phyloP scores from a whole-genome alignment of 2,888 invertebrate genomes.

The Automeris io region DNA sequence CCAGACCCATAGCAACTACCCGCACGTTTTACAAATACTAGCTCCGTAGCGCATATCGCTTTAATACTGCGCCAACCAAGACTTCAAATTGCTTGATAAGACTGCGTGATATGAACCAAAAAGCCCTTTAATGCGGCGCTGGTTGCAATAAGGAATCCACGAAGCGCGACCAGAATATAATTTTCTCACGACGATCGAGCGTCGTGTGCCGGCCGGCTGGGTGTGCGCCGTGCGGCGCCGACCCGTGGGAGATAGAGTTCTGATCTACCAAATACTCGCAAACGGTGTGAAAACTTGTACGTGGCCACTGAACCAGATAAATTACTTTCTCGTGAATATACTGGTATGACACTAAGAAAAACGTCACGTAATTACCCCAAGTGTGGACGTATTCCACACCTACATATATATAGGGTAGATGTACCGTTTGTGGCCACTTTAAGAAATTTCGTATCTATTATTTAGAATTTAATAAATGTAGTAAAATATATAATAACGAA shows the following conservation, averaged over 20 bases:
- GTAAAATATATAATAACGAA: no score
- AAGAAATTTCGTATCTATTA: no score
- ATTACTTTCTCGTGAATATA: neutral
- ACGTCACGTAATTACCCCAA: no score
- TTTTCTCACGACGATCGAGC: slow-evolving; percentile 69
- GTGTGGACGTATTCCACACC: no score
- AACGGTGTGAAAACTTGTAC: neutral
- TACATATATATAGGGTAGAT: no score
- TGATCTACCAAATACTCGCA: slow-evolving; percentile 6
- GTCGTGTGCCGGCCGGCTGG: slow-evolving; percentile 34
- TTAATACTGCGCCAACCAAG: no score
- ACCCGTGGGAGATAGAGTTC: slow-evolving; percentile 42
- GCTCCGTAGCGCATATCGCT: no score
- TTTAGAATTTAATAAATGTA: no score
- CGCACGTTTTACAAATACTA: no score
- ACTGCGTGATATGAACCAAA: neutral
- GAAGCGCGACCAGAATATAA: slow-evolving; percentile 53
- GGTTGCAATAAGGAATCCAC: slow-evolving; percentile 38
- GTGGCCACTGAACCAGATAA: neutral
- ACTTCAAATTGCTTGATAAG: no score
- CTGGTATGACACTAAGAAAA: neutral
- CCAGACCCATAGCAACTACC: no score
- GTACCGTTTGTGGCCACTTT: no score
- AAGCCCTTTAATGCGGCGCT: neutral
- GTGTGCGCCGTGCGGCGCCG: slow-evolving; percentile 39